Evolutionary conservation across 2,888 invertebrate genomes (phyloP).

Genomic region (Labia minor): DNA sequence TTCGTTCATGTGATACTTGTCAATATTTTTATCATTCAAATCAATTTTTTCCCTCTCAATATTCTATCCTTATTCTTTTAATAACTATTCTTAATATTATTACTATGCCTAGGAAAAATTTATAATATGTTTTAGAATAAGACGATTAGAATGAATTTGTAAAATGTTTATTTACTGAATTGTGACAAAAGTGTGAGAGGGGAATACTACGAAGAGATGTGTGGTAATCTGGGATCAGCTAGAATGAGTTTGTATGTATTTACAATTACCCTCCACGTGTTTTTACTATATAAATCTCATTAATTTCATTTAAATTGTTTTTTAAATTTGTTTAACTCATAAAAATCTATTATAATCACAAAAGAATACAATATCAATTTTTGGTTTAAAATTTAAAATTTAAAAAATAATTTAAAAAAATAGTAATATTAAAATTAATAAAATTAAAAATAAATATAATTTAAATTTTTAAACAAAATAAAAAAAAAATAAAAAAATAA

Average conservation of each 20-base stretch:
- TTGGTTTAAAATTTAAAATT: background rate
- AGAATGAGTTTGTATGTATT: slow-evolving; percentile 13
- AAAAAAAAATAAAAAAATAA: no score
- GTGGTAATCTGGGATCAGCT: slow-evolving; percentile 13
- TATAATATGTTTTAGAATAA: background rate
- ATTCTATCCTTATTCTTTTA: background rate
- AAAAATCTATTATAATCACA: background rate
- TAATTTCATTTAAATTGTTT: background rate
- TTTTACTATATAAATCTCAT: background rate
- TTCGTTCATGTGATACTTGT: slow-evolving; percentile 25
- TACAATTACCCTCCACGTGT: background rate
- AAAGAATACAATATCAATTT: background rate
- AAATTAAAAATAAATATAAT: background rate
- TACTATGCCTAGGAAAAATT: background rate
- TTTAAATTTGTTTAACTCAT: background rate
- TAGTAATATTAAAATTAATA: no score
- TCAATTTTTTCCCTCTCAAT: background rate
- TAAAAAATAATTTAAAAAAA: no score
- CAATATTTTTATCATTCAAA: slow-evolving; percentile 22
- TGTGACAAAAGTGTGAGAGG: slow-evolving; percentile 23
- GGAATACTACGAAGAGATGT: slow-evolving; percentile 25
- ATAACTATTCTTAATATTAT: background rate
- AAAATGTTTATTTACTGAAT: slow-evolving; percentile 25
- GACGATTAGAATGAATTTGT: slow-evolving; percentile 13
- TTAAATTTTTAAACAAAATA: background rate